phyloP scores from a whole-genome alignment of 1,140 invertebrate species.

The Nomia melanderi region DNA sequence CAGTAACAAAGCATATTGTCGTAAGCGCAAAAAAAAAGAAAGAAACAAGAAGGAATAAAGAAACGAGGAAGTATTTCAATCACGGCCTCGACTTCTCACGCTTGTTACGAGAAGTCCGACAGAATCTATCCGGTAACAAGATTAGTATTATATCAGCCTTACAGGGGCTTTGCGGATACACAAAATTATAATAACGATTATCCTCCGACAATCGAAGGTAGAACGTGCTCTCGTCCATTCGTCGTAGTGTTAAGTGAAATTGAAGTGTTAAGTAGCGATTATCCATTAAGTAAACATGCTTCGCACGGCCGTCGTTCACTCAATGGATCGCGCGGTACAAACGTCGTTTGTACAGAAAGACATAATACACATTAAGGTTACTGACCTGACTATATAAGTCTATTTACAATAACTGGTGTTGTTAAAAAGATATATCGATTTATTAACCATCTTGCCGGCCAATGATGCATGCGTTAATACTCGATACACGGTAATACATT shows the following conservation, averaged over 20 bases:
- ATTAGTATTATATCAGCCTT: slow-evolving; percentile 10
- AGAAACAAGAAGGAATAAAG: background rate
- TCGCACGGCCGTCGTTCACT: slow-evolving; percentile 7
- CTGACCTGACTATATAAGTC: slow-evolving; percentile 23
- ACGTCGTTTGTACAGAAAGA: slow-evolving; percentile 33
- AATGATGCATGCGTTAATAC: slow-evolving; percentile 29
- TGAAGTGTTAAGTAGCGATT: slow-evolving; percentile 33
- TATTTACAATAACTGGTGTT: slow-evolving; percentile 48
- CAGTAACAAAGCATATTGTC: slow-evolving; percentile 28
- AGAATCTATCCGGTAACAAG: slow-evolving; percentile 12
- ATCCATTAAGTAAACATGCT: slow-evolving; percentile 26
- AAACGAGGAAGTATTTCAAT: background rate
- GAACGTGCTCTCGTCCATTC: background rate
- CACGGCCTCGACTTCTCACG: background rate
- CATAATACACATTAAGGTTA: slow-evolving; percentile 42
- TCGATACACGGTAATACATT: slow-evolving; percentile 40
- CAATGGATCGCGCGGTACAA: slow-evolving; percentile 23
- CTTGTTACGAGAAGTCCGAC: background rate
- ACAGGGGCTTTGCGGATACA: background rate
- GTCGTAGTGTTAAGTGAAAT: slow-evolving; percentile 23
- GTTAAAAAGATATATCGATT: slow-evolving; percentile 47
- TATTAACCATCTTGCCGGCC: slow-evolving; percentile 25
- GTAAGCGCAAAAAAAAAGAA: slow-evolving; percentile 26
- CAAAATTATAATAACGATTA: slow-evolving; percentile 18
- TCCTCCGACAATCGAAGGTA: background rate